Conservation (phyloP, 1,140 invertebrate genomes). For the Argopecten irradians region DNA sequence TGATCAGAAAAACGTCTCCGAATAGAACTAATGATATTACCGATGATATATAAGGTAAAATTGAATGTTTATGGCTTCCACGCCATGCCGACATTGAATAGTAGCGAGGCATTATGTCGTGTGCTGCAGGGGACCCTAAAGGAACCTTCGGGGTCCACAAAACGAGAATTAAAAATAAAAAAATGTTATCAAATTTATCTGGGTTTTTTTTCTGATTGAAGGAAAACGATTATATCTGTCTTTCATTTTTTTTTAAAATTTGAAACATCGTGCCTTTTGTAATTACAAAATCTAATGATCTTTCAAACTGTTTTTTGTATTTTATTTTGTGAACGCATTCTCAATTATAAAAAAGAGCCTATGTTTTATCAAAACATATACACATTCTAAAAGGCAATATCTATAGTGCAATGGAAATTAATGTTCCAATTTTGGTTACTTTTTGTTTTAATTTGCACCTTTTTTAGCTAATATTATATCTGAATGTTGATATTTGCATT, state of each 20-base stretch:
- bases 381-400: background rate
- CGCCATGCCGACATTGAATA: background rate
- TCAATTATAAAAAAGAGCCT: background rate
- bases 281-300: background rate
- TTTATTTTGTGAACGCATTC: background rate
- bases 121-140: background rate
- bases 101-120: background rate
- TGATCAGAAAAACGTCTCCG: background rate
- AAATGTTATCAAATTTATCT: background rate
- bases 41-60: constrained; percentile 9
- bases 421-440: no score
- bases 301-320: background rate
- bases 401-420: no score
- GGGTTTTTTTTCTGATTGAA: background rate
- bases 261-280: background rate
- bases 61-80: background rate
- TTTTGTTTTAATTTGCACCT: no score
- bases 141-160: background rate
- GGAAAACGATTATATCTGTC: background rate
- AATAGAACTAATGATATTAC: constrained; percentile 19
- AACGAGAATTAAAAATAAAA: background rate
- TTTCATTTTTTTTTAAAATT: background rate
- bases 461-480: no score
- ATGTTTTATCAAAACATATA: background rate
- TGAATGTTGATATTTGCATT: no score